These are phyloP conservation scores for Heliconius hewitsoni DNA, from an alignment of 1,140 invertebrate genomes.

Conservation along the genomic window DNA sequence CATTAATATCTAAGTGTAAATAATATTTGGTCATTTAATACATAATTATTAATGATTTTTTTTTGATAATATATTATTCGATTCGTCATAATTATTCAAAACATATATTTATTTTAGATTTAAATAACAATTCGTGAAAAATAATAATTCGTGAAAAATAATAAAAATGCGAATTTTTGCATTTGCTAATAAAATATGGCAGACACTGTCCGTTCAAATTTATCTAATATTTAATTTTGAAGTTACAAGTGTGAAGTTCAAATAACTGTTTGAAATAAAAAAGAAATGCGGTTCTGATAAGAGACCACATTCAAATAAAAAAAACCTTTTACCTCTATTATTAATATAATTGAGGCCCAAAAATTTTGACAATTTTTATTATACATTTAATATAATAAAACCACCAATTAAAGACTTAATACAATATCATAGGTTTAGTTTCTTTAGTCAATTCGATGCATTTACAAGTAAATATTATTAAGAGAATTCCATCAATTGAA, in stretches of 20 bases:
- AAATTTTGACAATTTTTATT: not conserved
- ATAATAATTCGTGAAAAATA: not conserved
- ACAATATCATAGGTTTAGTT: constrained; percentile 14
- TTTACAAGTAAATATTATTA: constrained; percentile 40
- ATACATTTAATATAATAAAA: constrained; percentile 13
- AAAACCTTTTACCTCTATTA: not conserved
- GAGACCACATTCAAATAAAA: not conserved
- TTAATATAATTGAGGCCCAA: not conserved
- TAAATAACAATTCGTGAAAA: not conserved
- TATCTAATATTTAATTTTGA: no score
- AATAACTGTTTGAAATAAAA: no score
- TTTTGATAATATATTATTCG: not conserved
- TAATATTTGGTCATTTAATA: not conserved
- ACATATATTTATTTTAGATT: not conserved
- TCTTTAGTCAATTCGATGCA: constrained; percentile 50
- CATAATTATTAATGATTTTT: not conserved
- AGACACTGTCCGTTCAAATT: no score
- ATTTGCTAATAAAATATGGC: no score
- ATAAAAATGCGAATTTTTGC: not conserved
- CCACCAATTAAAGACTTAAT: constrained; percentile 13
- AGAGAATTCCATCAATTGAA: not conserved
- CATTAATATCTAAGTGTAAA: not conserved
- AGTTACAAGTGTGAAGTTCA: no score
- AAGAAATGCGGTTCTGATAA: no score
- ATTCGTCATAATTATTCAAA: not conserved